A percentile compares a stretch with the other conserved stretches of the same genome.
These are phyloP conservation scores for Nothocercus nigrocapillus DNA, from an alignment of 2,113 vertebrate genomes.

Conservation along the genomic window DNA sequence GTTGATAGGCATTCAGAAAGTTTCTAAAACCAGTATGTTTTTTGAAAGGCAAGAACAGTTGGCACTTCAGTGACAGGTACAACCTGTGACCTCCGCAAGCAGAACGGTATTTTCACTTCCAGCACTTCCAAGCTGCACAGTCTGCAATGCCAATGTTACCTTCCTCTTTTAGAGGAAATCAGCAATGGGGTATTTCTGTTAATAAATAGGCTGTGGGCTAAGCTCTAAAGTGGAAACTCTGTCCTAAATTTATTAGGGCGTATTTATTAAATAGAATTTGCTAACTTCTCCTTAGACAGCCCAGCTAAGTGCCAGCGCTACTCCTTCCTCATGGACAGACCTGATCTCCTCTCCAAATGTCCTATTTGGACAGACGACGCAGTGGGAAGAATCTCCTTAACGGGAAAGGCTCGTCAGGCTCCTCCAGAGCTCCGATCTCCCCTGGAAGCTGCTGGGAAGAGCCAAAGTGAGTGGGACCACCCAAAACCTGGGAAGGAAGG, in stretches of 20 bases:
- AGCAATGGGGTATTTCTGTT: not conserved
- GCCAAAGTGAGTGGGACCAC: fast-evolving
- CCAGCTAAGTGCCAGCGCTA: not conserved
- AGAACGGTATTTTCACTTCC: not conserved
- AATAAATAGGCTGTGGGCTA: not conserved
- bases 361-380: not conserved
- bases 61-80: not conserved
- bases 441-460: not conserved
- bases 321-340: not conserved
- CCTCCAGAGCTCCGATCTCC: not conserved
- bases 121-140: not conserved
- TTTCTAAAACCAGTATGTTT: constrained; percentile 3
- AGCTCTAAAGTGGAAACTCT: not conserved
- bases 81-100: not conserved
- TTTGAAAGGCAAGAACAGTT: not conserved
- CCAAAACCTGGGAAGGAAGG: not conserved
- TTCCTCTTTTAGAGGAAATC: not conserved
- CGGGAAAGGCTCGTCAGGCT: fast-evolving
- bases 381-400: not conserved
- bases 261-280: not conserved
- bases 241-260: not conserved
- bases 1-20: not conserved
- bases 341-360: not conserved
- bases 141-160: not conserved
- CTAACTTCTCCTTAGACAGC: not conserved